Conservation (phyloP, 2,113 vertebrate species). For the Blennius ocellaris region DNA sequence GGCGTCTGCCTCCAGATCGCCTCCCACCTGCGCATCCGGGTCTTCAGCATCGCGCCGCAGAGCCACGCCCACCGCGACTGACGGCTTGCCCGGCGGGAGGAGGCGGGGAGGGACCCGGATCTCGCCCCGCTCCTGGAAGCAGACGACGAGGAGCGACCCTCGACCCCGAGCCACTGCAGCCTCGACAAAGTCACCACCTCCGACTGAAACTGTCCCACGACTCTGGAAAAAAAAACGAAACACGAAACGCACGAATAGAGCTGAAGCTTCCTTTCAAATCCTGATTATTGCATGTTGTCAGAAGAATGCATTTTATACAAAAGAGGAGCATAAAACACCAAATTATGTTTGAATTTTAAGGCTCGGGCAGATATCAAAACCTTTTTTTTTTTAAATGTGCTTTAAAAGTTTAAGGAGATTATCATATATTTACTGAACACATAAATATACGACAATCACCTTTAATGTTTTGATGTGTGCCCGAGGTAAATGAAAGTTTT, state of each 20-base stretch:
- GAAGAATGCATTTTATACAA: slow-evolving; percentile 28
- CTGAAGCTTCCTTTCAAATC: slow-evolving; percentile 13
- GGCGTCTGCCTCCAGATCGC: slow-evolving; percentile 95
- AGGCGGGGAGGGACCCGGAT: slow-evolving; percentile 81
- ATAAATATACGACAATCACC: background rate
- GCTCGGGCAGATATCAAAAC: slow-evolving; percentile 51
- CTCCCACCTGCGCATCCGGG: slow-evolving; percentile 91
- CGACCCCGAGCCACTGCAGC: slow-evolving; percentile 72
- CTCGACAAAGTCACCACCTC: slow-evolving; percentile 77
- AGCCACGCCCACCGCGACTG: slow-evolving; percentile 89
- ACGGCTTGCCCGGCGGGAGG: slow-evolving; percentile 90
- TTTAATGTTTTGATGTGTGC: slow-evolving; percentile 23
- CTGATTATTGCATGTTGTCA: slow-evolving; percentile 32
- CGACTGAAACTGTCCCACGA: slow-evolving; percentile 59
- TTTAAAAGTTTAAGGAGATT: slow-evolving; percentile 30
- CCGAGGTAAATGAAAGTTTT: slow-evolving; percentile 21
- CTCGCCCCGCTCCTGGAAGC: slow-evolving; percentile 78
- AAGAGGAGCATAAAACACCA: slow-evolving; percentile 53
- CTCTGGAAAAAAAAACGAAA: slow-evolving; percentile 21
- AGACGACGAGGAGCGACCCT: slow-evolving; percentile 73
- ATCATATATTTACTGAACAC: background rate
- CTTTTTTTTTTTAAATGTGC: slow-evolving; percentile 5
- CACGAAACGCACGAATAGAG: slow-evolving; percentile 28
- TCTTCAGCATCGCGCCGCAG: slow-evolving; percentile 92
- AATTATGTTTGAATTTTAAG: slow-evolving; percentile 34